Evolutionary conservation across 2,113 vertebrate genomes (phyloP), one percentile per base, ranked within the genome.

Genomic region (Psammodynastes pulverulentus): DNA sequence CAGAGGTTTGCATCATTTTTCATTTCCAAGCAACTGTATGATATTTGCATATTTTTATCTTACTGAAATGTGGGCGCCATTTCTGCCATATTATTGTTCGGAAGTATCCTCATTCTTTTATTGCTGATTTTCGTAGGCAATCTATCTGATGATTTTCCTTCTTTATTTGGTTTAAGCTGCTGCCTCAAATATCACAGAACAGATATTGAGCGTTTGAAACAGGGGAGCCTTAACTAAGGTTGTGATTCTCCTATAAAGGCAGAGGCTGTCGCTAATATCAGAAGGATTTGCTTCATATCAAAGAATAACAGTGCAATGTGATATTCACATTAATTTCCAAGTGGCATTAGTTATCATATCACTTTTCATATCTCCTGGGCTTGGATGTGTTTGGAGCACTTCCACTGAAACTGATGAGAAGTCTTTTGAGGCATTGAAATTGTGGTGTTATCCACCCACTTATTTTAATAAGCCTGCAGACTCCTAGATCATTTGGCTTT

Each of bases 11-110:
- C 7, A 67, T 96, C 62, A n/a, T 84, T 90, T 92, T 96, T 96
- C 89, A 94, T 96, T 91, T 95, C 92, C 62, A 95, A 93, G 92
- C 91, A 95, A 94, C 92, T 94, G 72, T 92, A 92, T 94, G 48
- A 29, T 84, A 93, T 96, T 96, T 94, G 93, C 96, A 94, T 96
- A 96, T 88, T 95, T 53, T 92, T 94, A 34, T 88, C 39, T 94
- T 48, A 67, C 46, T 0, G 1, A 96, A 79, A 93, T 85, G 87
- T 90, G 85, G 86, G 93, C 91, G 86, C 53, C 90, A 90, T 95
- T 94, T n/a, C 95, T 94, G 94, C 93, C 93, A 51, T 95, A 52
- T 90, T 93, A 90, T 91, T 92, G 92, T 88, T 95, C 0, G 0
- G 58, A 92, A 39, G 87, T 91, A 21, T 4, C 91, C n/a, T 62